Conservation (phyloP, 1,140 invertebrate species). For the Tetramorium alpestre region DNA sequence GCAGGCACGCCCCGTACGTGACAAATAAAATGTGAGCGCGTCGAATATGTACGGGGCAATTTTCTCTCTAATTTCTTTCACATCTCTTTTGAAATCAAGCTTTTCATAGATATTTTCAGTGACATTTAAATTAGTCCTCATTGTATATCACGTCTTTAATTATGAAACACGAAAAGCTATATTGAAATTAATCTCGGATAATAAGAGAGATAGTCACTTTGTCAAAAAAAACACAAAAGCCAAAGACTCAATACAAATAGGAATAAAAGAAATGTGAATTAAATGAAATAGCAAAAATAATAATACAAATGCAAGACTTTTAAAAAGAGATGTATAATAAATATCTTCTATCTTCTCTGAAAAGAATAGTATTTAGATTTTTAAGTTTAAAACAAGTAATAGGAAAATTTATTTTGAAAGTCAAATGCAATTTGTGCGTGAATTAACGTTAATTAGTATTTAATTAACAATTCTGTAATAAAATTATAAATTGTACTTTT, state of each 20-base stretch:
- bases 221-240: not conserved
- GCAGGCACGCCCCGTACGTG: not conserved
- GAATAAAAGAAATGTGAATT: not conserved
- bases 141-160: not conserved
- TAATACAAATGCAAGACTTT: not conserved
- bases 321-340: not conserved
- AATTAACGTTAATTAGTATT: too few relatives aligned
- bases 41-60: not conserved
- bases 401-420: too few relatives aligned
- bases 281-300: not conserved
- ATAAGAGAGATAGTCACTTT: not conserved
- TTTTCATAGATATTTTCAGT: not conserved
- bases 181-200: not conserved
- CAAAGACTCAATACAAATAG: not conserved
- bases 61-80: not conserved
- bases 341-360: not conserved
- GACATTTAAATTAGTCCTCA: constrained; percentile 16
- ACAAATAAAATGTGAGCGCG: constrained; percentile 36
- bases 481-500: too few relatives aligned
- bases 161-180: not conserved
- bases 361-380: not conserved
- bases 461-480: too few relatives aligned
- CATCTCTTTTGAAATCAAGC: constrained; percentile 10
- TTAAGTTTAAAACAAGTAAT: not conserved
- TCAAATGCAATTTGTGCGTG: too few relatives aligned